These are phyloP conservation scores for Phalloptychus januarius DNA, from an alignment of 2,797 vertebrate species.

Conservation along the genomic window DNA sequence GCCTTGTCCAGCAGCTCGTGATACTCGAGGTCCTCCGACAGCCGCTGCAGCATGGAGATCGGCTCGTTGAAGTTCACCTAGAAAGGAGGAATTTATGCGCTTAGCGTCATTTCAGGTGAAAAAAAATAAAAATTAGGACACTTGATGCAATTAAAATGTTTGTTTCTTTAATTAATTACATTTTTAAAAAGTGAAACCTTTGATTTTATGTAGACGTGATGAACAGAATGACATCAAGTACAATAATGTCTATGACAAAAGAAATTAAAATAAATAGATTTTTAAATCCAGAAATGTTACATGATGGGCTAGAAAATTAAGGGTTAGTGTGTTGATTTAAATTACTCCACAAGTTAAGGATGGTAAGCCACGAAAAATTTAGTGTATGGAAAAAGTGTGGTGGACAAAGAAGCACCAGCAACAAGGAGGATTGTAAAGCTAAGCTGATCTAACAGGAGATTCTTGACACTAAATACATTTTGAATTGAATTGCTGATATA, in stretches of 20 bases:
- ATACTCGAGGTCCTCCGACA: constrained; percentile 96
- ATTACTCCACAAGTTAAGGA: not conserved
- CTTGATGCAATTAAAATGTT: not conserved
- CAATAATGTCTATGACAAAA: not conserved
- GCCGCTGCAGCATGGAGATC: constrained; percentile 94
- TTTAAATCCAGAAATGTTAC: not conserved
- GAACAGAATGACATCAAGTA: not conserved
- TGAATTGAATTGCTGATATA: not conserved
- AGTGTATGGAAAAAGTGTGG: not conserved
- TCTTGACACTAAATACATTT: not conserved
- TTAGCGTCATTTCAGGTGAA: not conserved
- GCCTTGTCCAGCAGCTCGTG: constrained; percentile 91
- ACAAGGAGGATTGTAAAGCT: not conserved
- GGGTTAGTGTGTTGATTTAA: not conserved
- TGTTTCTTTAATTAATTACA: not conserved
- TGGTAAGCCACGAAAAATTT: not conserved
- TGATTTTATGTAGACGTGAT: not conserved
- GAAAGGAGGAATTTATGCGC: not conserved
- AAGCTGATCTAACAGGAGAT: not conserved
- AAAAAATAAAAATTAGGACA: not conserved
- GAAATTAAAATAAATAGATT: not conserved
- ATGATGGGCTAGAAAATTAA: not conserved
- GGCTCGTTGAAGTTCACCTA: constrained; percentile 99
- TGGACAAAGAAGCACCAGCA: not conserved
- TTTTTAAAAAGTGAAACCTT: not conserved